Evolutionary conservation across 1,140 invertebrate species (phyloP), one percentile per base, ranked within the genome.

Genomic region (Drosophila pectinifera): DNA sequence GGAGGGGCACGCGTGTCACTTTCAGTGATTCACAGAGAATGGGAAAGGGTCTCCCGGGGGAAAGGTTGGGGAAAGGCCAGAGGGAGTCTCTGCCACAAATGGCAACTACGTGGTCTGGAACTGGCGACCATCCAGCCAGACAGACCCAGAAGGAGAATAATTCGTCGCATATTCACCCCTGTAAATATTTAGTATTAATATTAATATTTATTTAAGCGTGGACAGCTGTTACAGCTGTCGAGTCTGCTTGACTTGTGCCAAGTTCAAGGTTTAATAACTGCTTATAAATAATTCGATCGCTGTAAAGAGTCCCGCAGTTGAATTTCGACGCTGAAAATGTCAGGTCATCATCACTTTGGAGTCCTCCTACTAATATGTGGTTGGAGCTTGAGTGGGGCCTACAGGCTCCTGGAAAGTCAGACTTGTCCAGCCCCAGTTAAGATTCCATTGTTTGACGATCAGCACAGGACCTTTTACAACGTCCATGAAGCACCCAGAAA

Each of bases 31-130:
- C 62, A 55, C 43, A 48, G 51, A 45, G 46, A 63, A 43, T 20
- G 57, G 62, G 18, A 57, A 38, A 46, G 11, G 31, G 49, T 8
- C 5, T 22, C 73, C 57, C 55, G 41, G 51, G 68, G 68, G 26
- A 34, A 59, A 57, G 68, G 34, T 43, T 70, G 22, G 24, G n/a
- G 46, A n/a, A 24, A 48, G 39, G 24, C 53, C 36, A 28, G 34
- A 18, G 41, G 24, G 38, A 18, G 41, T 43, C 45, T 49, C 26
- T 22, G 34, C 63, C 65, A 72, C 79, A 83, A 86, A 88, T 86
- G 83, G 62, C 79, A 79, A 48, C 46, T 86, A 86, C 83, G 83
- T 86, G 83, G 68, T 61, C 55, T 51, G 64, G 18, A 5, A 24
- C 8, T 36, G 26, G 13, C 18, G 31, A 3, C 16, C 36, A 51